Conservation (phyloP, 2,113 vertebrate species). For the Paradisaea rubra region DNA sequence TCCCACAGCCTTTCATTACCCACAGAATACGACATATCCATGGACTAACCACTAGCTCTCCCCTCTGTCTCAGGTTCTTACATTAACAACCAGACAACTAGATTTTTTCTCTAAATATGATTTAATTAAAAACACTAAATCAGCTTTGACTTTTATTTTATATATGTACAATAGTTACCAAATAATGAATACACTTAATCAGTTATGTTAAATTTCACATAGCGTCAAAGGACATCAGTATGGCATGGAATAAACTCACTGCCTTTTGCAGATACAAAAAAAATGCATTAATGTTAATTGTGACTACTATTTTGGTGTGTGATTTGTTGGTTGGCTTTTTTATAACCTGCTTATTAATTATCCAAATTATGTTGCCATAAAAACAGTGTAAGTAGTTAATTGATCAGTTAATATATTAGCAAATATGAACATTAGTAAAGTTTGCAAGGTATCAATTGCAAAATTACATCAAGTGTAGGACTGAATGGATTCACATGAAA, state of each 20-base stretch:
- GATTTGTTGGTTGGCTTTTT: background rate
- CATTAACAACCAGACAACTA: conserved; percentile 37
- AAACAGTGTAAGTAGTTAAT: conserved; percentile 57
- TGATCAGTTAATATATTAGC: conserved; percentile 61
- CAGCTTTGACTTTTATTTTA: conserved; percentile 73
- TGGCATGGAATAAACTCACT: conserved; percentile 63
- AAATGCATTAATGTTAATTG: conserved; percentile 34
- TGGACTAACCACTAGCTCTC: background rate
- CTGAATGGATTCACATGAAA: conserved; percentile 57
- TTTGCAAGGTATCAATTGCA: conserved; percentile 60
- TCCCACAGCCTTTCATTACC: background rate
- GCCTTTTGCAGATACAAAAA: conserved; percentile 65
- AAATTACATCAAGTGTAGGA: conserved; percentile 62
- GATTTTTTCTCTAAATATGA: conserved; percentile 48
- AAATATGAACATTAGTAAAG: conserved; percentile 72
- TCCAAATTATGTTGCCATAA: conserved; percentile 59
- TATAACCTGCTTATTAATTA: conserved; percentile 40
- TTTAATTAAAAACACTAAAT: conserved; percentile 75
- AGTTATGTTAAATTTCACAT: conserved; percentile 68
- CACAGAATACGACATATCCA: background rate
- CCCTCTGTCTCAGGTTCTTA: background rate
- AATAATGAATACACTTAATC: conserved; percentile 69
- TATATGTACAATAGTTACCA: conserved; percentile 76
- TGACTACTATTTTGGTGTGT: background rate
- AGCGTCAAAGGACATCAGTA: conserved; percentile 66